Evolutionary conservation across 2,888 invertebrate genomes (phyloP), one percentile per base, ranked within the genome.

Genomic region (Sabatieria punctata): DNA sequence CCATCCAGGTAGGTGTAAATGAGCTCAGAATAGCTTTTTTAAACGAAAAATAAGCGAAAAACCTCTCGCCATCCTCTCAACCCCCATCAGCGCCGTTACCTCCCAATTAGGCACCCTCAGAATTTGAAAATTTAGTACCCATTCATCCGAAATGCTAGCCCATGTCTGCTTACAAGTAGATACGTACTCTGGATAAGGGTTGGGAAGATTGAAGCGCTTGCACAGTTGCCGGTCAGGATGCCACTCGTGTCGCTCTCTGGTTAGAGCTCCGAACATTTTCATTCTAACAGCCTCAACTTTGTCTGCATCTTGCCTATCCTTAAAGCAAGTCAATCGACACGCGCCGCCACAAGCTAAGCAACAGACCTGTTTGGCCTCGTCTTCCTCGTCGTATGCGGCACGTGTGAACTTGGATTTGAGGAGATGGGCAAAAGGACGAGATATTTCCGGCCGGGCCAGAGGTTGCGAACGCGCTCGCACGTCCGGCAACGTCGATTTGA

Each of bases 191-290:
- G 75, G 75, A 51, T 76, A 78, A 0, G 89, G 84, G 64, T 89
- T 81, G 0, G 88, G 84, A 25, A 97, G 77, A 64, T 97, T 95
- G 64, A 93, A 95, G 38, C 91, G 73, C 65, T 83, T 85, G 64
- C 86, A 91, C 0, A 99, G 72, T 6, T 85, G 64, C 37, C 77
- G 69, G 52, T 78, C 77, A 0, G 95, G 95, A 53, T 79, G 76
- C 95, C 95, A 97, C 39, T 76, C 71, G 0, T 60, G 60, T 25
- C 72, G 73, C 4, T 68, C 71, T 43, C 88, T 70, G 1, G 82
- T 88, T 60, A 80, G 72, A 49, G 73, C 73, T 0, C 85, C 86
- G 66, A 78, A 83, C 71, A 82, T 77, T 54, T 80, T 82, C 65
- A 76, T 72, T 56, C 73, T 73, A 0, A 79, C 84, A 1, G 85